phyloP scores from a whole-genome alignment of 2,797 vertebrate species.

The Holocentrus rufus region DNA sequence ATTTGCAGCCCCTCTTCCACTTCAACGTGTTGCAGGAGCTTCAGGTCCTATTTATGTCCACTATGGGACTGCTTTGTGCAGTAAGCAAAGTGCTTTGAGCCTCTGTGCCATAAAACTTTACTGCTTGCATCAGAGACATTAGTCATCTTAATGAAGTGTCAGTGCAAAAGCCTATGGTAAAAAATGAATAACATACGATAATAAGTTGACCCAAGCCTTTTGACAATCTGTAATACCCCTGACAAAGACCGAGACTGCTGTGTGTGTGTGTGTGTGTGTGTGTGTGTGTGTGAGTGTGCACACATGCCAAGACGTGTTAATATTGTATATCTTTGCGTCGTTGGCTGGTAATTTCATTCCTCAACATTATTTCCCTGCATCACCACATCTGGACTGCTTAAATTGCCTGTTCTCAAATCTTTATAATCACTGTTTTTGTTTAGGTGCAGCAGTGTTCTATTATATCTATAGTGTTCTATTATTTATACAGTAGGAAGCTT shows the following conservation, averaged over 20 bases:
- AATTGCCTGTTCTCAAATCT: background rate
- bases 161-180: background rate
- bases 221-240: background rate
- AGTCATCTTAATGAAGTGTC: conserved; percentile 15
- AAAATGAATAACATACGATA: background rate
- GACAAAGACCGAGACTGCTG: too few relatives aligned
- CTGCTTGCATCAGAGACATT: background rate
- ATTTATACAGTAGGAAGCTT: too few relatives aligned
- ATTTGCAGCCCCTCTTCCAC: conserved; percentile 4
- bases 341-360: background rate
- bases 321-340: background rate
- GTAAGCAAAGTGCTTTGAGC: conserved; percentile 3
- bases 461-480: too few relatives aligned
- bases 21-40: conserved; percentile 6
- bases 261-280: conserved; percentile 2
- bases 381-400: conserved; percentile 10
- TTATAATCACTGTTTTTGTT: background rate
- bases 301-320: background rate
- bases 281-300: background rate
- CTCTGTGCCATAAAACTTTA: background rate
- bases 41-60: conserved; percentile 10
- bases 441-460: background rate
- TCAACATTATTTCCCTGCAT: background rate
- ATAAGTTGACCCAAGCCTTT: background rate
- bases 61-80: background rate